phyloP scores from a whole-genome alignment of 2,888 invertebrate genomes.

The Callyntrura sp. region DNA sequence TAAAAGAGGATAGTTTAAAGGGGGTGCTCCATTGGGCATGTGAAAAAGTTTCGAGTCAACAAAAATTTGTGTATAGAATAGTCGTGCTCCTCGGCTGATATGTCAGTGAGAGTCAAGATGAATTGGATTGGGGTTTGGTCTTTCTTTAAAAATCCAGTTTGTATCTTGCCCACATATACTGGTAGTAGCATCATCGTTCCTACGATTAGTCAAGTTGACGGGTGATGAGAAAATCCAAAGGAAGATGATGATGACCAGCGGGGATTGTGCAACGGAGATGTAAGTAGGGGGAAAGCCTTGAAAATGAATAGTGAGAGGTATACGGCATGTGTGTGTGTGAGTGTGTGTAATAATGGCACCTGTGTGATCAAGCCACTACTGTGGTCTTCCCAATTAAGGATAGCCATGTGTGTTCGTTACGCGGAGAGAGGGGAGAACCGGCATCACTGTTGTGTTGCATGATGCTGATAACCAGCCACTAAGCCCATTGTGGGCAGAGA shows the following conservation, averaged over 20 bases:
- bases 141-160: neutral
- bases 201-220: constrained; percentile 6
- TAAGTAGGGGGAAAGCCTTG: neutral
- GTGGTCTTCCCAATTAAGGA: no score
- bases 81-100: neutral
- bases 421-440: neutral
- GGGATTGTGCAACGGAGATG: neutral
- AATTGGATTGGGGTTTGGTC: neutral
- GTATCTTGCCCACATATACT: neutral
- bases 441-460: neutral
- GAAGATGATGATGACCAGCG: constrained; percentile 14
- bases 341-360: neutral
- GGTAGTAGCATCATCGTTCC: neutral
- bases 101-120: neutral
- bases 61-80: neutral
- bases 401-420: neutral
- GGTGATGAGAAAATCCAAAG: neutral
- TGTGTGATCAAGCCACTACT: no score
- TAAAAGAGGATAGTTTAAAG: neutral
- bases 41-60: neutral
- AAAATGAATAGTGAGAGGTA: neutral
- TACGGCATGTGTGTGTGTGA: neutral
- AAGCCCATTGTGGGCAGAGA: neutral
- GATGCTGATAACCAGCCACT: neutral
- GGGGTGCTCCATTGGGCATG: neutral